A percentile compares a stretch with the other conserved stretches of the same genome.
These are phyloP conservation scores for Willowsia nigromaculata DNA, from an alignment of 2,888 invertebrate genomes.

Conservation along the genomic window DNA sequence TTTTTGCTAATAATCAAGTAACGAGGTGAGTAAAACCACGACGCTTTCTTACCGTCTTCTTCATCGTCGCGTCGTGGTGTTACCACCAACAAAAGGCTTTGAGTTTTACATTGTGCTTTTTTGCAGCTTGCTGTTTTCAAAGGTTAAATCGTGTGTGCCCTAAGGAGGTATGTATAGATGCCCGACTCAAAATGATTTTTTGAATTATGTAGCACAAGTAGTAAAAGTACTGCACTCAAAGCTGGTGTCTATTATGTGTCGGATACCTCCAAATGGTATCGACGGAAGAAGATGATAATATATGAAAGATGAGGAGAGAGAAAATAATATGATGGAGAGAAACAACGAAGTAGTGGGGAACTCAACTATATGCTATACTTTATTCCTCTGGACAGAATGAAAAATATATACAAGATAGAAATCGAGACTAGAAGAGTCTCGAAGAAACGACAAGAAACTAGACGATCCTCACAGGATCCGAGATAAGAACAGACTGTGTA, in stretches of 20 bases:
- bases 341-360: no score
- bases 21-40: conserved; percentile 54
- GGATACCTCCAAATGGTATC: no score
- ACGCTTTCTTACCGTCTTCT: conserved; percentile 34
- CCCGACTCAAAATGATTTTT: conserved; percentile 8
- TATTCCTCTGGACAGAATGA: no score
- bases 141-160: conserved; percentile 64
- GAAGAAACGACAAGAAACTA: no score
- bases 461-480: no score
- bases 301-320: no score
- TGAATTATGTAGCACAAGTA: neutral
- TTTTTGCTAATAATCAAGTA: neutral
- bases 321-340: no score
- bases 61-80: neutral
- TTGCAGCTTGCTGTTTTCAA: conserved; percentile 47
- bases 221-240: neutral
- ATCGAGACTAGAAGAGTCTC: no score
- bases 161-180: conserved; percentile 34
- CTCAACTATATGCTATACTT: neutral
- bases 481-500: no score
- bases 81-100: conserved; percentile 8
- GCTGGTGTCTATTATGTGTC: no score
- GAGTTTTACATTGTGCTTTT: conserved; percentile 42
- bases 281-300: no score
- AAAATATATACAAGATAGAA: no score